Percentiles rank a stretch among this genome's conserved stretches.
These are phyloP conservation scores for Rhagologus leucostigma DNA, from an alignment of 2,113 vertebrate species.

Conservation along the genomic window DNA sequence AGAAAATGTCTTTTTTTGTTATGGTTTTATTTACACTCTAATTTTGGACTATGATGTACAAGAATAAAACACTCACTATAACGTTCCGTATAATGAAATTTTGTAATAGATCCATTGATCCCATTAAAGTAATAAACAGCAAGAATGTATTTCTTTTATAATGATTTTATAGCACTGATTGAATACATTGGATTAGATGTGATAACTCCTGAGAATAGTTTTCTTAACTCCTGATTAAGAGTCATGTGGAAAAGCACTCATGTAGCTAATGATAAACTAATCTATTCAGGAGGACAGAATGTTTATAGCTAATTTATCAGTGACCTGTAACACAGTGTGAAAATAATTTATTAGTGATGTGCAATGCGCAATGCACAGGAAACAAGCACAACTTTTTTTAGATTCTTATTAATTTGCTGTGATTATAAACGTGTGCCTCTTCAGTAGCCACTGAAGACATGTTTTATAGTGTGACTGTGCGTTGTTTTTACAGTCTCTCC, in stretches of 20 bases:
- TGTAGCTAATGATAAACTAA: conserved; percentile 25
- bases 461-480: not conserved
- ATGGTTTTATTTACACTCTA: not conserved
- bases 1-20: not conserved
- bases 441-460: not conserved
- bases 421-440: not conserved
- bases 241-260: not conserved
- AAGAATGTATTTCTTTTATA: not conserved
- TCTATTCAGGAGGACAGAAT: conserved; percentile 44
- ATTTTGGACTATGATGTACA: not conserved
- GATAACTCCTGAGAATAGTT: not conserved
- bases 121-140: not conserved
- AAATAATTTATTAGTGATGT: not conserved
- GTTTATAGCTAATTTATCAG: conserved; percentile 44
- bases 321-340: conserved; percentile 32
- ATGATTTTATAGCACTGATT: not conserved
- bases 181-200: not conserved
- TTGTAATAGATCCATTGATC: not conserved
- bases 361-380: not conserved
- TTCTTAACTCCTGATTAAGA: conserved; percentile 12
- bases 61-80: not conserved
- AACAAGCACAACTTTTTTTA: conserved; percentile 39
- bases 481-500: not conserved
- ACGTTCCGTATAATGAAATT: not conserved
- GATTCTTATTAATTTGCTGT: not conserved